Conservation (phyloP, 2,113 vertebrate genomes). For the Rhinolophus sinicus region DNA sequence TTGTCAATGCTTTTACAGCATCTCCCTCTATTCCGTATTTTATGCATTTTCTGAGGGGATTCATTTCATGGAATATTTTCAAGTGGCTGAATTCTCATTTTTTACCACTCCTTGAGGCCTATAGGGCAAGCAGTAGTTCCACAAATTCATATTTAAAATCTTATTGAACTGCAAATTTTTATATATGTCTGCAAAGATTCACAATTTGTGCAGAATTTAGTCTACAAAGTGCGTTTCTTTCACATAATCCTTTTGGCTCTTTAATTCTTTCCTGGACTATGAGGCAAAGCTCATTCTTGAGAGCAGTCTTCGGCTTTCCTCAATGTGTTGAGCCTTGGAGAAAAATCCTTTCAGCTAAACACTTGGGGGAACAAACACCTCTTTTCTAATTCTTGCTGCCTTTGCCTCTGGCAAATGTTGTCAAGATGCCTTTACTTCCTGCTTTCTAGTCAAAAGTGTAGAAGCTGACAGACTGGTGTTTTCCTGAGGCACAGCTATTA, state of each 20-base stretch:
- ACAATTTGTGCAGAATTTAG: neutral
- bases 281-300: neutral
- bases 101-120: neutral
- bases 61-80: neutral
- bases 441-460: neutral
- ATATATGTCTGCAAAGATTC: neutral
- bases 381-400: neutral
- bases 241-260: neutral
- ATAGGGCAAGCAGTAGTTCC: neutral
- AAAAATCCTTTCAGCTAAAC: neutral
- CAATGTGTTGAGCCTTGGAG: neutral
- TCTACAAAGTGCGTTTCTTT: neutral
- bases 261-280: neutral
- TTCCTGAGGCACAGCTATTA: neutral
- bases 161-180: neutral
- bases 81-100: neutral
- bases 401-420: neutral
- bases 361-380: neutral
- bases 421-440: neutral
- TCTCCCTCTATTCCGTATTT: neutral
- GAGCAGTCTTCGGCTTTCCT: neutral
- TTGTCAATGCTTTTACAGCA: neutral
- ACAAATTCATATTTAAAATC: neutral
- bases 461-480: neutral
- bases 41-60: neutral